phyloP scores from a whole-genome alignment of 2,888 invertebrate genomes.

The Nowickia ferox region DNA sequence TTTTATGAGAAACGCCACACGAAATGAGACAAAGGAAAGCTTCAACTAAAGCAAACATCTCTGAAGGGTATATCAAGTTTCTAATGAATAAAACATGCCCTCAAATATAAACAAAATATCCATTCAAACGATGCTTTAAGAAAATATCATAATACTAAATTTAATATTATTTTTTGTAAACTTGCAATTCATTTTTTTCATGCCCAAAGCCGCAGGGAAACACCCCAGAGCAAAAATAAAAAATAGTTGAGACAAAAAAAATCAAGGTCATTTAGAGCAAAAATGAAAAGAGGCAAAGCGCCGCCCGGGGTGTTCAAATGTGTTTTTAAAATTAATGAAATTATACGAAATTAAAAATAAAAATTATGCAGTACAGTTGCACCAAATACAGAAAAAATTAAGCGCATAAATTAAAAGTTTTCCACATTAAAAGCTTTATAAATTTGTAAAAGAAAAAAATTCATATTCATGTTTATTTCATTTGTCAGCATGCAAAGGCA shows the following conservation, averaged over 20 bases:
- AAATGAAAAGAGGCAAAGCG: neutral
- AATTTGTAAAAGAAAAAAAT: slow-evolving; percentile 21
- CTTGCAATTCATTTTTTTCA: slow-evolving; percentile 9
- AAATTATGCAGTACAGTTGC: neutral
- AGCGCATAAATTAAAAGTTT: slow-evolving; percentile 29
- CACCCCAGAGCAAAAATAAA: slow-evolving; percentile 1
- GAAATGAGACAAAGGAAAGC: neutral
- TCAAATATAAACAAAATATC: neutral
- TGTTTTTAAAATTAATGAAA: slow-evolving; percentile 26
- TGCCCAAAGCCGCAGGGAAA: slow-evolving; percentile 18
- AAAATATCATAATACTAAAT: slow-evolving; percentile 1
- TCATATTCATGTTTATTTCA: slow-evolving; percentile 18
- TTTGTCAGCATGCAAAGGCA: neutral
- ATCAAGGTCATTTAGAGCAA: slow-evolving; percentile 33
- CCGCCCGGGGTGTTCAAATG: slow-evolving; percentile 37
- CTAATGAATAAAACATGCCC: neutral
- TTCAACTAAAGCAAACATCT: neutral
- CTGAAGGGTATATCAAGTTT: neutral
- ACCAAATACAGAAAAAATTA: neutral
- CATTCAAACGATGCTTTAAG: neutral
- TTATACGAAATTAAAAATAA: slow-evolving; percentile 29
- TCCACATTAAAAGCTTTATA: slow-evolving; percentile 27
- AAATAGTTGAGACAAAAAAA: neutral
- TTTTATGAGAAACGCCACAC: neutral
- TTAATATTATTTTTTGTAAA: slow-evolving; percentile 15